phyloP scores from a whole-genome alignment of 2,113 vertebrate genomes.

The Sprattus sprattus region DNA sequence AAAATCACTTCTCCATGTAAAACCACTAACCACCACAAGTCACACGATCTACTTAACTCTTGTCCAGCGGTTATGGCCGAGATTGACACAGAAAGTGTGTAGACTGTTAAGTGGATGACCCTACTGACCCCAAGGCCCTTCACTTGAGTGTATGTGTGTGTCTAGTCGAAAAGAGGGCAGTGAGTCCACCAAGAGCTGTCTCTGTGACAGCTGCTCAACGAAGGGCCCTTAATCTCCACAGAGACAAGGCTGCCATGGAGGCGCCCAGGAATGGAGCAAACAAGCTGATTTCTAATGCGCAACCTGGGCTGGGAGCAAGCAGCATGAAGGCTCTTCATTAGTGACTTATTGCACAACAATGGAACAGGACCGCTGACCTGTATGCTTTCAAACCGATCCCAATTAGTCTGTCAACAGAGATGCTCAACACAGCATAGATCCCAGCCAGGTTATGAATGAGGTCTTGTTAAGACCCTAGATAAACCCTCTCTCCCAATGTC shows the following conservation, averaged over 20 bases:
- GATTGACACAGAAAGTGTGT: slow-evolving; percentile 25
- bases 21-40: neutral
- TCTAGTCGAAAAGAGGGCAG: slow-evolving; percentile 36
- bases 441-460: neutral
- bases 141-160: slow-evolving; percentile 29
- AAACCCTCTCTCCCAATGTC: too few relatives aligned
- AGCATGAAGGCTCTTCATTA: neutral
- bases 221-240: slow-evolving; percentile 36
- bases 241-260: slow-evolving; percentile 26
- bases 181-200: slow-evolving; percentile 30
- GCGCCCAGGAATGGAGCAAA: neutral
- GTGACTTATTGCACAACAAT: neutral
- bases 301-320: neutral
- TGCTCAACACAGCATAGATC: neutral
- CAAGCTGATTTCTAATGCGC: neutral
- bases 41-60: neutral
- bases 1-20: neutral
- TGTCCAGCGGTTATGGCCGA: neutral
- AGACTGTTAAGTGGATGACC: slow-evolving; percentile 39
- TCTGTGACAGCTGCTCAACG: slow-evolving; percentile 49
- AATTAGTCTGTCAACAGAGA: slow-evolving; percentile 2
- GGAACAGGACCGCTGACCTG: neutral
- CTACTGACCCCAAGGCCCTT: slow-evolving; percentile 36
- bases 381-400: neutral
- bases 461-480: neutral